Evolutionary conservation across 64 coral and sea anemone genomes (phyloP).

Genomic region (Montipora sp.): DNA sequence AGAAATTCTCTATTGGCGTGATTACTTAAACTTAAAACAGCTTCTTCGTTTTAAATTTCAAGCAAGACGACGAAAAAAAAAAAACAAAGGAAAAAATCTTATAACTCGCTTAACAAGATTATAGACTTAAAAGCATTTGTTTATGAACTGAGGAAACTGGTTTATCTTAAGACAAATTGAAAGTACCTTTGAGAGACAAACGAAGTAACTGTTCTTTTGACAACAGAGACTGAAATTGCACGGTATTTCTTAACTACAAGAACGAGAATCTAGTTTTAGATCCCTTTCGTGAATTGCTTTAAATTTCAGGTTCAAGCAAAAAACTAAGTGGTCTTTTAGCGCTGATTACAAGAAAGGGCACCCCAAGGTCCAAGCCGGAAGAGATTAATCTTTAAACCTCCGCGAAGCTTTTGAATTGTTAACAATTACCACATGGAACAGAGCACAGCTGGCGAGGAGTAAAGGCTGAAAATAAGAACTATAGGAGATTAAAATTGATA

Average conservation of each 20-base stretch:
- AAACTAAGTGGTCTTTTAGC: background rate
- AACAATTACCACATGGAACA: slow-evolving; percentile 42
- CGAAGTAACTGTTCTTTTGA: too few relatives aligned
- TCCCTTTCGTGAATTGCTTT: background rate
- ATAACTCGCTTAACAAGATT: too few relatives aligned
- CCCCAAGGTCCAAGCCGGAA: slow-evolving; percentile 28
- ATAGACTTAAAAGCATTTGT: too few relatives aligned
- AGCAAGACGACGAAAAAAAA: too few relatives aligned
- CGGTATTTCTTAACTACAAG: background rate
- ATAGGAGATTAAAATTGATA: background rate
- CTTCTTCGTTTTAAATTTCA: too few relatives aligned
- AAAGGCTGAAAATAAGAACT: background rate
- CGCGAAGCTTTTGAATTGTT: slow-evolving; percentile 51
- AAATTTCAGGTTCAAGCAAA: background rate
- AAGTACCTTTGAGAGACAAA: too few relatives aligned
- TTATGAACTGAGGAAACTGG: too few relatives aligned
- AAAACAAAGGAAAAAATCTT: too few relatives aligned
- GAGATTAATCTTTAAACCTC: slow-evolving; percentile 33
- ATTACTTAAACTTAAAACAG: too few relatives aligned
- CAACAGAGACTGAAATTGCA: too few relatives aligned
- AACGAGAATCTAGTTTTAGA: background rate
- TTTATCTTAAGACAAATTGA: too few relatives aligned
- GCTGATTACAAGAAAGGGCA: slow-evolving; percentile 10
- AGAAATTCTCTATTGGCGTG: too few relatives aligned
- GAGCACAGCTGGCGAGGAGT: slow-evolving; percentile 2